Conservation (phyloP, 2,797 vertebrate genomes). For the Clarias pachynema region DNA sequence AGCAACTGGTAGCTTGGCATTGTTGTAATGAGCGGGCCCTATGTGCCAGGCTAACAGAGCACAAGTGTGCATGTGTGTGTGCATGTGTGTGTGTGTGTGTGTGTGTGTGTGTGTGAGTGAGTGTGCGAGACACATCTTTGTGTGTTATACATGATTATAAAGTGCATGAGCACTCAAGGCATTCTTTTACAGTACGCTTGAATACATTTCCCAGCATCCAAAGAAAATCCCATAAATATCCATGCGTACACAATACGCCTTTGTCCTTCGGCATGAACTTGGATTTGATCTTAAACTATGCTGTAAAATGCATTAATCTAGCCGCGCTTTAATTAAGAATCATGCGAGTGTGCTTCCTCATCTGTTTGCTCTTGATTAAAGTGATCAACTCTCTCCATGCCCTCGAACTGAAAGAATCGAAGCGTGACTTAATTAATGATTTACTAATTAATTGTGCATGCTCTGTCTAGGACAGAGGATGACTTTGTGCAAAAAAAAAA, state of each 20-base stretch:
- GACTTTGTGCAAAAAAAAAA: conserved; percentile 54
- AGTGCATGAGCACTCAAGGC: conserved; percentile 25
- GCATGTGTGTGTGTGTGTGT: conserved; percentile 55
- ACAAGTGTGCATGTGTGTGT: conserved; percentile 59
- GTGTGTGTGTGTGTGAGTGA: conserved; percentile 46
- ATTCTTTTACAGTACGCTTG: conserved; percentile 19
- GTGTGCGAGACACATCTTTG: conserved; percentile 47
- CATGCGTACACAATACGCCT: conserved; percentile 4
- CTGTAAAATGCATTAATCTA: conserved; percentile 36
- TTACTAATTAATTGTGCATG: conserved; percentile 62
- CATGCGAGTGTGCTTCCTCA: conserved; percentile 54
- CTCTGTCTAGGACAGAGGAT: conserved; percentile 57
- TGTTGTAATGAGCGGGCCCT: conserved; percentile 79
- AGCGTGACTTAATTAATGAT: conserved; percentile 61
- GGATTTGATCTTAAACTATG: conserved; percentile 29
- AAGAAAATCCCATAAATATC: conserved; percentile 2
- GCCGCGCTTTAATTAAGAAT: conserved; percentile 54
- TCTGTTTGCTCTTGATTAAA: conserved; percentile 60
- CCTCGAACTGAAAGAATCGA: conserved; percentile 56
- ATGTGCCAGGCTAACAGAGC: conserved; percentile 70
- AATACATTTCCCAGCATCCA: not conserved
- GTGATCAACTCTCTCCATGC: conserved; percentile 58
- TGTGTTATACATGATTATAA: conserved; percentile 45
- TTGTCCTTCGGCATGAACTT: conserved; percentile 30
- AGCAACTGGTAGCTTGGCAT: conserved; percentile 83